Conservation (phyloP, 2,797 vertebrate species). For the Gallinago nigripennis region DNA sequence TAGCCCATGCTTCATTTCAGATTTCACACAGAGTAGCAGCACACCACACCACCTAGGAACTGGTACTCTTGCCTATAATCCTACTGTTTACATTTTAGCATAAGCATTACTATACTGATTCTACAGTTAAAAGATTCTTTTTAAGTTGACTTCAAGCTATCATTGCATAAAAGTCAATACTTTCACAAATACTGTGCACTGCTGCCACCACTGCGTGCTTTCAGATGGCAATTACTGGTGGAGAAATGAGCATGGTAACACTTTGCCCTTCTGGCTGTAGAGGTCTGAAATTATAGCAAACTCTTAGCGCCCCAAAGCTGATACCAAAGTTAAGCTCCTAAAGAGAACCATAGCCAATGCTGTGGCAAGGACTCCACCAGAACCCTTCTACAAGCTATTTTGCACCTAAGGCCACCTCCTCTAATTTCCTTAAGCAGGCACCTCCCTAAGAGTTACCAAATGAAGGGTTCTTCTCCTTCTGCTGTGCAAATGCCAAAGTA, state of each 20-base stretch:
- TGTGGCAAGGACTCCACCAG: background rate
- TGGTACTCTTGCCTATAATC: background rate
- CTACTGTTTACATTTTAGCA: background rate
- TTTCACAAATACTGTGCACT: background rate
- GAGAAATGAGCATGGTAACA: fast-evolving
- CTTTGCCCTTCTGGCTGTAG: background rate
- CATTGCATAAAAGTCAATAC: background rate
- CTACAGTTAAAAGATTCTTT: background rate
- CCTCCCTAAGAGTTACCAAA: background rate
- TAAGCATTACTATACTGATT: background rate
- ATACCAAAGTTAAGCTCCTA: background rate
- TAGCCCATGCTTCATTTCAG: background rate
- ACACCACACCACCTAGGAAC: background rate
- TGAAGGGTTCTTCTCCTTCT: background rate
- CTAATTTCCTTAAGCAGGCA: background rate
- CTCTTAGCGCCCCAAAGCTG: background rate
- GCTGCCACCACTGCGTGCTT: background rate
- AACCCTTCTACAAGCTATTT: background rate
- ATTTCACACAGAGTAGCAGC: background rate
- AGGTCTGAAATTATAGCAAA: background rate
- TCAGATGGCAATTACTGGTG: background rate
- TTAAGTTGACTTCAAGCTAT: background rate
- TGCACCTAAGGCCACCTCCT: background rate
- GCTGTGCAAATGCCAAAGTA: background rate
- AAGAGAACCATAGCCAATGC: background rate